Conservation (phyloP, 2,113 vertebrate genomes). For the Nycticebus coucang region DNA sequence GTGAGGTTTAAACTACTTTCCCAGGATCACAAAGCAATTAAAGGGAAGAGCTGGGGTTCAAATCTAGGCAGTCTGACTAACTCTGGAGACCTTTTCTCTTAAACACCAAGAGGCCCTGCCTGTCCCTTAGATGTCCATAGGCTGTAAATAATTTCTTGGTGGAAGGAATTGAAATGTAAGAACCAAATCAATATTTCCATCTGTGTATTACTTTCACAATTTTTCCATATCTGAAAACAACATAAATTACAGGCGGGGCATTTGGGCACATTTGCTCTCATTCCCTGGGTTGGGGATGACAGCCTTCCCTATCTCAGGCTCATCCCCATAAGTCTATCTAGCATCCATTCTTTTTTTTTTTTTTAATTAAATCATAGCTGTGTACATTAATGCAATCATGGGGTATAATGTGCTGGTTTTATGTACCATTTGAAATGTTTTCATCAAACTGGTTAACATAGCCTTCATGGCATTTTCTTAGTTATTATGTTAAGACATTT, state of each 20-base stretch:
- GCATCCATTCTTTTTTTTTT: not conserved
- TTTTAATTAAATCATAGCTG: no score
- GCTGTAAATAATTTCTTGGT: conserved; percentile 37
- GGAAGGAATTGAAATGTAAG: conserved; percentile 18
- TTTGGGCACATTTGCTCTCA: not conserved
- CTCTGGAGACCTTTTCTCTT: conserved; percentile 25
- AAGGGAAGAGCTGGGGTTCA: not conserved
- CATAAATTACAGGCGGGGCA: not conserved
- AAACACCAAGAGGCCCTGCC: not conserved
- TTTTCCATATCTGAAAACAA: not conserved
- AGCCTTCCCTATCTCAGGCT: not conserved
- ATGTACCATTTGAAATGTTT: no score
- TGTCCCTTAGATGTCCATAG: conserved; percentile 6
- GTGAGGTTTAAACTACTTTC: conserved; percentile 29
- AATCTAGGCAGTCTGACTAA: not conserved
- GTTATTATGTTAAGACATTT: no score
- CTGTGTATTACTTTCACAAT: not conserved
- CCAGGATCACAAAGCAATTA: not conserved
- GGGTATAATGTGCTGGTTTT: no score
- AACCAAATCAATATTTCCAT: conserved; percentile 34
- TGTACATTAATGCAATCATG: no score
- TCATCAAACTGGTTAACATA: no score
- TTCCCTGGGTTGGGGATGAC: not conserved
- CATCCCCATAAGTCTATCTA: not conserved
- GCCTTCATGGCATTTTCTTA: no score